Conservation (phyloP, 2,797 vertebrate species). For the Megalops cyprinoides region DNA sequence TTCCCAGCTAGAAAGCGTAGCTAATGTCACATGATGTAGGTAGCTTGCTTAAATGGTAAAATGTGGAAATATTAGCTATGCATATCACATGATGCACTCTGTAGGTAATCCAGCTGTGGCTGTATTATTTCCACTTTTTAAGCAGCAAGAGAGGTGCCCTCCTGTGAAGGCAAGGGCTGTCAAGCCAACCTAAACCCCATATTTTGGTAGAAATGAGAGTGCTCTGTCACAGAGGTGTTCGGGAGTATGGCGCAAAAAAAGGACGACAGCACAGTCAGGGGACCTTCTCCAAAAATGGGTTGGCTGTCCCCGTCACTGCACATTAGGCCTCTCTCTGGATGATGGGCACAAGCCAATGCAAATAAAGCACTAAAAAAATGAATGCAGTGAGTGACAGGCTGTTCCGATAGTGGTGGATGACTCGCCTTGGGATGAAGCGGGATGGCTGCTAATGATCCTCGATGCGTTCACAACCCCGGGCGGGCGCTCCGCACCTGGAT, state of each 20-base stretch:
- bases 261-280: constrained; percentile 51
- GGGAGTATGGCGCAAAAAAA: too few relatives aligned
- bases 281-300: constrained; percentile 55
- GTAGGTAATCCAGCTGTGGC: too few relatives aligned
- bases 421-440: constrained; percentile 84
- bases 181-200: not conserved
- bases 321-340: constrained; percentile 69
- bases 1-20: too few relatives aligned
- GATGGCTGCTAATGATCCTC: constrained; percentile 63
- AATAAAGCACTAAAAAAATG: constrained; percentile 72
- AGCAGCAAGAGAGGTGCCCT: not conserved
- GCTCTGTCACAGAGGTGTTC: constrained; percentile 34
- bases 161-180: not conserved
- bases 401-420: constrained; percentile 88
- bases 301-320: constrained; percentile 58
- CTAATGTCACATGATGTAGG: too few relatives aligned
- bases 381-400: constrained; percentile 81
- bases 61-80: too few relatives aligned
- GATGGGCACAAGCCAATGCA: constrained; percentile 81
- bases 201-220: constrained; percentile 30
- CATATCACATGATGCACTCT: too few relatives aligned
- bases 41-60: too few relatives aligned
- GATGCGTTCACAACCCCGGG: not conserved
- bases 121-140: not conserved
- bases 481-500: constrained; percentile 72